Conservation (phyloP, 2,113 vertebrate species). For the Pontoporia blainvillei region DNA sequence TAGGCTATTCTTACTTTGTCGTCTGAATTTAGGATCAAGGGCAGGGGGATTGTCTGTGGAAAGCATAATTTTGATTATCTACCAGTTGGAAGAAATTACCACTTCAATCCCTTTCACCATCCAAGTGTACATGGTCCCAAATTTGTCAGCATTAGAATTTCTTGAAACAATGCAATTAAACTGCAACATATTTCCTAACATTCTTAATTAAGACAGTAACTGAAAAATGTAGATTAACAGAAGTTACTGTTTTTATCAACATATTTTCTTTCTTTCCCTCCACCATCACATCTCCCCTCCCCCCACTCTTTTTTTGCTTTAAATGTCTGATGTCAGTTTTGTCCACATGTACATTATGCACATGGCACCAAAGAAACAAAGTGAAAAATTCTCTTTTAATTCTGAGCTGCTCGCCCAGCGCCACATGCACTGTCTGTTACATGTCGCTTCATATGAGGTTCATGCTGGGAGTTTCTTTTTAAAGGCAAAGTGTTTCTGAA, state of each 20-base stretch:
- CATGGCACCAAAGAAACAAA: slow-evolving; percentile 80
- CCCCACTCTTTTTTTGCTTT: slow-evolving; percentile 64
- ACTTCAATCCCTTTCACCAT: slow-evolving; percentile 1
- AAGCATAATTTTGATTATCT: background rate
- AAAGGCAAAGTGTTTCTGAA: slow-evolving; percentile 81
- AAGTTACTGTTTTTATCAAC: slow-evolving; percentile 82
- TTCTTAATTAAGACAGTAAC: slow-evolving; percentile 81
- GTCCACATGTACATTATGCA: slow-evolving; percentile 81
- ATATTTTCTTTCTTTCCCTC: slow-evolving; percentile 69
- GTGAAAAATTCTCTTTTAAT: slow-evolving; percentile 78
- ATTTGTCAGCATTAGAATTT: slow-evolving; percentile 66
- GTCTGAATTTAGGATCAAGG: background rate
- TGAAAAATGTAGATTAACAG: slow-evolving; percentile 82
- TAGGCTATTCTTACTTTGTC: background rate
- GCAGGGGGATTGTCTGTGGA: background rate
- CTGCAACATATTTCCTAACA: slow-evolving; percentile 73
- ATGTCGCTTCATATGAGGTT: slow-evolving; percentile 81
- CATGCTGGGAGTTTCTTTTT: slow-evolving; percentile 83
- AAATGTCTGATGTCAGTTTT: slow-evolving; percentile 82
- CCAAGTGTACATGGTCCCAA: slow-evolving; percentile 9
- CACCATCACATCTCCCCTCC: slow-evolving; percentile 30
- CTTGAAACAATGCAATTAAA: slow-evolving; percentile 81
- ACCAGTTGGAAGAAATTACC: slow-evolving; percentile 1
- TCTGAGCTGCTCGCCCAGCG: slow-evolving; percentile 78
- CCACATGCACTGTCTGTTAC: slow-evolving; percentile 86